A percentile compares a stretch with the other conserved stretches of the same genome.
Conservation (phyloP, 2,888 invertebrate genomes). For the Athalia circularis region DNA sequence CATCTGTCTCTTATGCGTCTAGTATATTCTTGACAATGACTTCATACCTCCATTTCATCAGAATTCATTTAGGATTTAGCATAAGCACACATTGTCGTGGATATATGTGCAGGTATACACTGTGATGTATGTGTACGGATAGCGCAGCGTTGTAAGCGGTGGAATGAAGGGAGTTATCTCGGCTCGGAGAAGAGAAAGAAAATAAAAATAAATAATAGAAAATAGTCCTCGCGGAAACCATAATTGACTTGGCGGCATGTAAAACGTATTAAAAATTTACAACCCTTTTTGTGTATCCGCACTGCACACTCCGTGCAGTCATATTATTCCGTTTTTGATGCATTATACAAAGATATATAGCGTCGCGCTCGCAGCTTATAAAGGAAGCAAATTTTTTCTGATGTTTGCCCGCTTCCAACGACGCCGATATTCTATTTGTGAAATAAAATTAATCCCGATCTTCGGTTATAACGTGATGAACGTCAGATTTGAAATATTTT, state of each 20-base stretch:
- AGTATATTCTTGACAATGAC: slow-evolving; percentile 34
- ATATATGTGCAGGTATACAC: not conserved
- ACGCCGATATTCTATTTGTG: no score
- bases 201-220: not conserved
- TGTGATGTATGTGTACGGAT: not conserved
- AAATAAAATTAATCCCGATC: no score
- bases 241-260: slow-evolving; percentile 26
- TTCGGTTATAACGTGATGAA: no score
- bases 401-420: no score
- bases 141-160: not conserved
- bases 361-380: no score
- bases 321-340: slow-evolving; percentile 1
- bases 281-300: not conserved
- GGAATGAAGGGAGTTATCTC: not conserved
- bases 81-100: slow-evolving; percentile 4
- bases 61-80: slow-evolving; percentile 29
- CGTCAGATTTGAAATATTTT: no score
- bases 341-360: not conserved
- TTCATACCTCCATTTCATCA: slow-evolving; percentile 28
- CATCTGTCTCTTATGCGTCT: slow-evolving; percentile 33
- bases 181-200: not conserved
- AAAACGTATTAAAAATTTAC: slow-evolving; percentile 20
- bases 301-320: not conserved
- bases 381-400: no score
- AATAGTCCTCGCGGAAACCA: not conserved